Evolutionary conservation across 2,888 invertebrate species (phyloP), one percentile per base, ranked within the genome.

Genomic region (Alsophila aescularia): DNA sequence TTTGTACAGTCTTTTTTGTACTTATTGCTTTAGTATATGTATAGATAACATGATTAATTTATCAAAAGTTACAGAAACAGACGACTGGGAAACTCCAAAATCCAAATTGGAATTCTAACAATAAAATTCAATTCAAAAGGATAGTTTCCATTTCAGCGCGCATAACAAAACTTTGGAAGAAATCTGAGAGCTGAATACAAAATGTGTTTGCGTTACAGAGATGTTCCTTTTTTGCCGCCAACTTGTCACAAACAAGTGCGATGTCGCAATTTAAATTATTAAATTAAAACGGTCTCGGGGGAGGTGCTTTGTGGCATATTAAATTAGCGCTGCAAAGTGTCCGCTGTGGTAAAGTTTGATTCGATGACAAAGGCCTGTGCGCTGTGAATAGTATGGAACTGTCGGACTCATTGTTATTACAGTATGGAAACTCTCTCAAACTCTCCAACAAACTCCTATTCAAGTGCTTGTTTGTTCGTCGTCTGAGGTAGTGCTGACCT

Each of bases 241-340:
- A 62, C 62, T 64, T 64, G 64, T 62, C 59, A 62, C 60, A 64
- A 64, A 62, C 64, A 64, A 64, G 64, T 58, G 58, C 55, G 61
- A 49, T 63, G 52, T 64, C 63, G 62, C 67, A 67, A 67, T 72
- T 72, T 70, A 68, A 72, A 73, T 75, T 72, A 74, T 74, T 69
- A 72, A 72, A 75, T 74, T 72, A 74, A 73, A 72, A 68, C 56
- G 62, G 66, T 62, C 62, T 64, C 65, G 45, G 24, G 62, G 49
- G 64, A 63, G 48, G 53, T 51, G 65, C 66, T 61, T 57, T 62
- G 62, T 51, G 59, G 66, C 66, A 64, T 62, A 62, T 67, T 57
- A 65, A 63, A 65, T 64, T 60, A 64, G 58, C 54, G 60, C 47
- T 41, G 49, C 56, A 62, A 63, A 63, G 52, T 62, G 62, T 60